Evolutionary conservation across 2,113 vertebrate species (phyloP).

Genomic region (Malurus alboscapulatus): DNA sequence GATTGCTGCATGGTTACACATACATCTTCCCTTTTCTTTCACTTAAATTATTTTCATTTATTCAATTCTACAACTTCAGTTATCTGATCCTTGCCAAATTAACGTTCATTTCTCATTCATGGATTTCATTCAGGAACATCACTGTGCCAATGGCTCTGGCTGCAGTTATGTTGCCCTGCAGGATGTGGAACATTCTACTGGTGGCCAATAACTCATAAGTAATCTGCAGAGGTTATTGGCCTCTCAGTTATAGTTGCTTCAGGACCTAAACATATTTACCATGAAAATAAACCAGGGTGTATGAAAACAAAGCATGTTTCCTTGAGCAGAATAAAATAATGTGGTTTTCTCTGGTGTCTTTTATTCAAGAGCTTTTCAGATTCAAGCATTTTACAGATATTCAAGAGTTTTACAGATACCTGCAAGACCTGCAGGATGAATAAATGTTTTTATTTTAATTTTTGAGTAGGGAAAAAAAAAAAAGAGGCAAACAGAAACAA

Average conservation of each 20-base stretch:
- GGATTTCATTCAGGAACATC: not conserved
- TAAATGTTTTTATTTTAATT: conserved; percentile 58
- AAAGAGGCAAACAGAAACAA: conserved; percentile 5
- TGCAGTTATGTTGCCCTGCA: not conserved
- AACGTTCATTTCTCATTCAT: not conserved
- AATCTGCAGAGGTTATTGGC: not conserved
- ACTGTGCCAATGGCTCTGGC: not conserved
- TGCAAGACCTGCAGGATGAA: not conserved
- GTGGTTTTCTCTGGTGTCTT: not conserved
- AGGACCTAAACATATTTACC: not conserved
- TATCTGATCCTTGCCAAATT: not conserved
- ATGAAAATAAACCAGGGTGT: not conserved
- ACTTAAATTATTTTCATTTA: not conserved
- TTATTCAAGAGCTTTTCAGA: not conserved
- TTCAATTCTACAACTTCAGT: not conserved
- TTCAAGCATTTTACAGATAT: conserved; percentile 9
- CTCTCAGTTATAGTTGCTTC: not conserved
- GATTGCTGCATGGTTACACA: not conserved
- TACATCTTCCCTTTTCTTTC: not conserved
- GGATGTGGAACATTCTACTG: not conserved
- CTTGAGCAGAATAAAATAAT: not conserved
- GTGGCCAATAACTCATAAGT: not conserved
- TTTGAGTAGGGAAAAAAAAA: not conserved
- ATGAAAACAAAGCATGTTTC: not conserved
- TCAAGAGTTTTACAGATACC: conserved; percentile 14